Percentiles rank a stretch among this genome's conserved stretches.
Conservation (phyloP, 2,888 invertebrate genomes). For the Mantis religiosa region DNA sequence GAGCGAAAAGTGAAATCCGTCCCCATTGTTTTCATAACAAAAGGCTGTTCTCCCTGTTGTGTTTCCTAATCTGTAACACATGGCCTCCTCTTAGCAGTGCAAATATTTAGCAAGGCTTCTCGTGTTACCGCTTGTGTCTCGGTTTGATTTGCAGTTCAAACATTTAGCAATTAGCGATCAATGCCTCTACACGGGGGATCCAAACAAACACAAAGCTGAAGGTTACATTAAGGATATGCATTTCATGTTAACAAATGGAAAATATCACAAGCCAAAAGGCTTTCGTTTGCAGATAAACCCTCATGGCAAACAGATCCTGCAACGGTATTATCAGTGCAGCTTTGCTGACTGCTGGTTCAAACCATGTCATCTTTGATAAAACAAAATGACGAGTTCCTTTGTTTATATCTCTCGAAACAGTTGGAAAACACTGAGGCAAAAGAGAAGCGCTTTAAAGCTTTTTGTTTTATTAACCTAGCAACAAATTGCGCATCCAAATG, state of each 20-base stretch:
- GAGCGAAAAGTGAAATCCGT: neutral
- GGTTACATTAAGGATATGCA: neutral
- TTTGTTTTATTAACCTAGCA: too few species aligned
- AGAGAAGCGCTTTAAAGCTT: neutral
- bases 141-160: neutral
- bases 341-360: neutral
- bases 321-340: neutral
- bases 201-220: neutral
- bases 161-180: constrained; percentile 8
- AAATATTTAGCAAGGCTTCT: constrained; percentile 10
- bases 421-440: neutral
- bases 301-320: neutral
- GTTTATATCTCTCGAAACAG: neutral
- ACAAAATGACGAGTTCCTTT: neutral
- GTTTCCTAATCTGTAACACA: constrained; percentile 4
- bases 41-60: neutral
- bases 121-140: neutral
- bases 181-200: neutral
- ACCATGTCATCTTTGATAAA: neutral
- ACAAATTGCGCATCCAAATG: too few species aligned
- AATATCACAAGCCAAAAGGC: neutral
- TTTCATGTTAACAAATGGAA: neutral
- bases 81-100: constrained; percentile 12
- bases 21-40: neutral
- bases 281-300: neutral